phyloP scores from a whole-genome alignment of 2,797 vertebrate species.

The Pelodytes ibericus region DNA sequence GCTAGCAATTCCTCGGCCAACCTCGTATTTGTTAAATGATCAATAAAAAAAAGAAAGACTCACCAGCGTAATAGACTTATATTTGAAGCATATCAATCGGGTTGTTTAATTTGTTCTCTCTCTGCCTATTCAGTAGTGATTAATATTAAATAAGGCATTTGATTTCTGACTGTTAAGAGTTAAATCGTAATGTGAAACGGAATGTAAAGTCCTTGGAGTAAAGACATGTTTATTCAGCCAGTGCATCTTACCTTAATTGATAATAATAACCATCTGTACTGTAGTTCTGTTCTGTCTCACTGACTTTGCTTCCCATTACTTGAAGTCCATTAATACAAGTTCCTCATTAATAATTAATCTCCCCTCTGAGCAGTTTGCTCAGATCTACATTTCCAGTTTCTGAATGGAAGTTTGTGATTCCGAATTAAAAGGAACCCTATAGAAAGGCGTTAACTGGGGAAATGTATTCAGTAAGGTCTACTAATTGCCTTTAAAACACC shows the following conservation, averaged over 20 bases:
- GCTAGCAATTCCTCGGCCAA: too few species aligned
- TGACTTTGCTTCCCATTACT: conserved; percentile 18
- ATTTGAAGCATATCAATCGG: too few species aligned
- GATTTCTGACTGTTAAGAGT: background rate
- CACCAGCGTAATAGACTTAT: too few species aligned
- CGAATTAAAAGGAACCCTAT: too few species aligned
- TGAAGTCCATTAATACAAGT: conserved; percentile 35
- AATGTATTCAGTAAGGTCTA: too few species aligned
- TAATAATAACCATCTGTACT: background rate
- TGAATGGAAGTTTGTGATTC: conserved; percentile 17
- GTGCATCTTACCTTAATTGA: background rate
- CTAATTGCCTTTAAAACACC: too few species aligned
- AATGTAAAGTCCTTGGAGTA: background rate
- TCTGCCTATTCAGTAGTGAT: too few species aligned
- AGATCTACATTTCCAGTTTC: background rate
- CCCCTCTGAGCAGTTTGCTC: conserved; percentile 7
- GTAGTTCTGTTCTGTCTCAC: conserved; percentile 12
- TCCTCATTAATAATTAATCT: conserved; percentile 41
- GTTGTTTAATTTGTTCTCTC: too few species aligned
- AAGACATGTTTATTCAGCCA: background rate
- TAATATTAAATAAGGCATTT: too few species aligned
- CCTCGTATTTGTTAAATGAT: too few species aligned
- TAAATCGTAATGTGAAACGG: background rate
- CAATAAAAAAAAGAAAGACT: too few species aligned
- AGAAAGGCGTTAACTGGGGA: too few species aligned